Evolutionary conservation across 2,113 vertebrate species (phyloP).

Genomic region (Nycticebus coucang): DNA sequence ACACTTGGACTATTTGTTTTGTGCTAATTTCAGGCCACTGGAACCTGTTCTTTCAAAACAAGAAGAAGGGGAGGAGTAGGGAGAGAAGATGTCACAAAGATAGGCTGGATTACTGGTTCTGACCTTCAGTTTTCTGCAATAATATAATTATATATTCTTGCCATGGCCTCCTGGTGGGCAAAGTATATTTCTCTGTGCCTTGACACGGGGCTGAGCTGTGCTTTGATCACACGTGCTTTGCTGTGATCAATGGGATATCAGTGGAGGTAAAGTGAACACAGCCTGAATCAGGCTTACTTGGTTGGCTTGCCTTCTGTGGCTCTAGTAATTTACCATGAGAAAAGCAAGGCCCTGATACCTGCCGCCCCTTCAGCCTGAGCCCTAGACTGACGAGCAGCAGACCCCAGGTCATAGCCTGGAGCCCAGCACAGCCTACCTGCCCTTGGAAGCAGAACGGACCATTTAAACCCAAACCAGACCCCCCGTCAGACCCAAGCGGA

Average conservation of each 20-base stretch:
- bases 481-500: background rate
- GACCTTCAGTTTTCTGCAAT: background rate
- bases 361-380: background rate
- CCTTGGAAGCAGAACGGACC: background rate
- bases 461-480: background rate
- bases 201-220: too few species aligned
- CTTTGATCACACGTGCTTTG: too few species aligned
- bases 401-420: background rate
- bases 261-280: background rate
- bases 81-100: background rate
- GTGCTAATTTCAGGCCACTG: constrained; percentile 7
- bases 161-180: background rate
- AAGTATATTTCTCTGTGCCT: background rate
- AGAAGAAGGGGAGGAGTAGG: background rate
- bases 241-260: background rate
- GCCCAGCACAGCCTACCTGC: background rate
- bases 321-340: background rate
- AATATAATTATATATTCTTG: background rate
- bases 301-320: background rate
- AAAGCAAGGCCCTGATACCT: background rate
- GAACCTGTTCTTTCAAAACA: background rate
- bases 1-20: background rate
- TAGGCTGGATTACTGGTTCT: background rate
- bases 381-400: background rate
- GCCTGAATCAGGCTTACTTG: background rate